Base-by-base conservation (phyloP, 2,888 invertebrate genomes). In the Listrodromus nycthemerus region DNA sequence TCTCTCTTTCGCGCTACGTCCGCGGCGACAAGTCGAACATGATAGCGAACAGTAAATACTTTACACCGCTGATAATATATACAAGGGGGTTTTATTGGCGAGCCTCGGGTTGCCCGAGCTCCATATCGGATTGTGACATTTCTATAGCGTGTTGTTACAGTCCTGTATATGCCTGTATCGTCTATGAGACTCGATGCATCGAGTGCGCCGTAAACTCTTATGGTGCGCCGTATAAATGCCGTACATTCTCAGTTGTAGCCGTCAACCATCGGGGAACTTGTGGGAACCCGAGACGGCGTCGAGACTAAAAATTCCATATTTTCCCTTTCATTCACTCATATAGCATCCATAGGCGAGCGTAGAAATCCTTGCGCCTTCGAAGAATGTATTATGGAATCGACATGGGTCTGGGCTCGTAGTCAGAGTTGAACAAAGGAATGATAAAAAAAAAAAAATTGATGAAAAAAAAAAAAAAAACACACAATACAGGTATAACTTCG, bases 111-210 rank as follows among this genome's bases (percentile, higher is more conserved):
- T 66, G 66, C 41, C 52, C 67, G 58, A 80, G 66, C 58, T 74
- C 82, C 86, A 85, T 87, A 88, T 81, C 80, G 80, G 86, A 87
- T 85, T 87, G 82, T 88, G 87, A 89, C 89, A 83, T 87, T 87
- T 89, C 87, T 89, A 87, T 90, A 86, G 80, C 58, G 45, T 16
- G 61, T 30, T 61, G 61, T 61, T 61, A 61, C 6, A 30, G 27
- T 30, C 16, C 74, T 74, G 73, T 65, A 30, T 55, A 55, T 24
- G 65, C 82, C 74, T 86, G 85, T 86, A 88, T 84, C 69, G 79
- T 58, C 75, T 83, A 66, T 58, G 67, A 67, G 3, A 13, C 66
- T 13, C 24, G 58, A 61, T 63, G 50, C 52, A 37, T 37, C 10
- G 30, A 70, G 63, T 70, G 50, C 24, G 70, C 79, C 27, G 63